Conservation (phyloP, 2,113 vertebrate species). For the Cnemophilus loriae region DNA sequence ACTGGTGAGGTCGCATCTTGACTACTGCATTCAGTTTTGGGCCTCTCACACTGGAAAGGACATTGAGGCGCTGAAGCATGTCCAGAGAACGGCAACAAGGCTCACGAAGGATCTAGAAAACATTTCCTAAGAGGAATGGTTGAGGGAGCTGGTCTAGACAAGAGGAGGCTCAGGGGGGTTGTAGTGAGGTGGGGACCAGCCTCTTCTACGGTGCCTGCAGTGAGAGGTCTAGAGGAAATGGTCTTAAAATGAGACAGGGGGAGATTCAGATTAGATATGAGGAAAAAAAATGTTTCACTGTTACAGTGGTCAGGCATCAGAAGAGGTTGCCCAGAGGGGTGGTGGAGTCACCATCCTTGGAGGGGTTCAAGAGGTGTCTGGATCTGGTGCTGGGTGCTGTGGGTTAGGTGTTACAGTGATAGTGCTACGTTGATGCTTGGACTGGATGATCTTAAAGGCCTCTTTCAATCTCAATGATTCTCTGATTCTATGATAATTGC, state of each 20-base stretch:
- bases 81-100: not conserved
- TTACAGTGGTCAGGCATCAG: not conserved
- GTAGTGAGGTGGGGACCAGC: not conserved
- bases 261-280: not conserved
- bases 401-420: not conserved
- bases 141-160: not conserved
- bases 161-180: not conserved
- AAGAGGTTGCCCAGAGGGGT: not conserved
- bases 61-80: not conserved
- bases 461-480: not conserved
- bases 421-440: not conserved
- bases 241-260: not conserved
- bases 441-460: not conserved
- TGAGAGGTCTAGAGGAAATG: not conserved
- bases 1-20: accelerated
- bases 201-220: accelerated
- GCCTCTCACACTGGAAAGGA: not conserved
- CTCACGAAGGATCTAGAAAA: not conserved
- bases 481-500: not conserved
- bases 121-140: not conserved
- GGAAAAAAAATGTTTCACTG: not conserved
- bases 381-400: not conserved
- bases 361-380: not conserved
- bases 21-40: not conserved
- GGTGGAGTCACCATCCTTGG: not conserved